Evolutionary conservation across 2,797 vertebrate genomes (phyloP).

Genomic region (Enteromius treurensis): DNA sequence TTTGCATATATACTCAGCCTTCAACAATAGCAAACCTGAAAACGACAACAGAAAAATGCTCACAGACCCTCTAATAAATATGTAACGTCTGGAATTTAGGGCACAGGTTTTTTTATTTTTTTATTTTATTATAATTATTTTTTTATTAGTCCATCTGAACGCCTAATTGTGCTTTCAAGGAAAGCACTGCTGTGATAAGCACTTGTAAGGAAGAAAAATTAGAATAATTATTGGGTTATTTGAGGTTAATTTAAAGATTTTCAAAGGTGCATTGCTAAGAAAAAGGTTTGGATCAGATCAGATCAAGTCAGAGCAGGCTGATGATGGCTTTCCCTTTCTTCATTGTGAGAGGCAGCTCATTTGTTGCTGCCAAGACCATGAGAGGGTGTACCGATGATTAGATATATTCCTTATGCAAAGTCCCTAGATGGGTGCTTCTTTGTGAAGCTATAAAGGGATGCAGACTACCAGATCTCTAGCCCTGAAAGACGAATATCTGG

Average conservation of each 20-base stretch:
- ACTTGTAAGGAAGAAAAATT: neutral
- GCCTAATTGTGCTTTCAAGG: neutral
- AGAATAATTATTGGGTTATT: neutral
- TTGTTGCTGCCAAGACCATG: too few relatives aligned
- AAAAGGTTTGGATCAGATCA: neutral
- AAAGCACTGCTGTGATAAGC: neutral
- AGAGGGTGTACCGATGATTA: neutral
- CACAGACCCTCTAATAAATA: neutral
- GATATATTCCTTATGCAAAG: neutral
- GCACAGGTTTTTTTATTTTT: too few relatives aligned
- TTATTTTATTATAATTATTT: too few relatives aligned
- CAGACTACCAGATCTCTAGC: neutral
- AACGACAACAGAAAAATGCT: neutral
- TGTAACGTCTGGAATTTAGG: neutral
- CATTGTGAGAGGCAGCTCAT: neutral
- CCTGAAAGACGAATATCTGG: neutral
- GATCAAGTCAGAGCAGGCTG: slow-evolving; percentile 19
- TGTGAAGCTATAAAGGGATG: neutral
- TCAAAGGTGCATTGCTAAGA: neutral
- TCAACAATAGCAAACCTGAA: neutral
- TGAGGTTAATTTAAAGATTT: neutral
- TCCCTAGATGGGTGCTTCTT: neutral
- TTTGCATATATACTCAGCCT: neutral
- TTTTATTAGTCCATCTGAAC: neutral
- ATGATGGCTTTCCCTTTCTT: neutral